These are phyloP conservation scores for Papilio glaucus DNA, from an alignment of 1,140 invertebrate genomes.

Conservation along the genomic window DNA sequence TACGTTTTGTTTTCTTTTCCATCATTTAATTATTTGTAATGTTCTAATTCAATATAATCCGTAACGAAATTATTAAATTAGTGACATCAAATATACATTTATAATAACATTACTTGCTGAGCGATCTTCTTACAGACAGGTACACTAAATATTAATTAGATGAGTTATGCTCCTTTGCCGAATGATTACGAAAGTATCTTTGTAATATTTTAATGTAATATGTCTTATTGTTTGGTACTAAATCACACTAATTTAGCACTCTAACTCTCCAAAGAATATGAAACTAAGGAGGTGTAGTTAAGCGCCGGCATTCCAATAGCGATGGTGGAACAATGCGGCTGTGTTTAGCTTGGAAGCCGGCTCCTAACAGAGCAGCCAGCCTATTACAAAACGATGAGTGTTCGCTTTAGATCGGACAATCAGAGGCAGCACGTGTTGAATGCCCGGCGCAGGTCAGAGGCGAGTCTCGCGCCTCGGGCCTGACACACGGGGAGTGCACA, in stretches of 20 bases:
- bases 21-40: slow-evolving; percentile 15
- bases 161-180: no score
- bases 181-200: neutral
- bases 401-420: slow-evolving; percentile 65
- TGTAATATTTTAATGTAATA: neutral
- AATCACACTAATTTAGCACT: slow-evolving; percentile 16
- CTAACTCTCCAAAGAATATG: neutral
- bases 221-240: neutral
- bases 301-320: slow-evolving; percentile 21
- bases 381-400: slow-evolving; percentile 73
- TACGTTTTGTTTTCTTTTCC: slow-evolving; percentile 7
- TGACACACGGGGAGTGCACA: slow-evolving; percentile 54
- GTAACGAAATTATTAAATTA: slow-evolving; percentile 1
- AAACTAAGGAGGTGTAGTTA: slow-evolving; percentile 33
- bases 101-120: neutral
- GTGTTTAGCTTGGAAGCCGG: slow-evolving; percentile 50
- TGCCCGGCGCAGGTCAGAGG: slow-evolving; percentile 60
- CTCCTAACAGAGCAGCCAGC: slow-evolving; percentile 50
- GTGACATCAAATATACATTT: neutral
- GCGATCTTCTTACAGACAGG: neutral
- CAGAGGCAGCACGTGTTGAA: slow-evolving; percentile 67
- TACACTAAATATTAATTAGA: no score
- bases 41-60: neutral
- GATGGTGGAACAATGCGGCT: slow-evolving; percentile 45
- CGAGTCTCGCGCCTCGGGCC: slow-evolving; percentile 61